phyloP scores from a whole-genome alignment of 2,797 vertebrate species.

The Synaphobranchus kaupii region DNA sequence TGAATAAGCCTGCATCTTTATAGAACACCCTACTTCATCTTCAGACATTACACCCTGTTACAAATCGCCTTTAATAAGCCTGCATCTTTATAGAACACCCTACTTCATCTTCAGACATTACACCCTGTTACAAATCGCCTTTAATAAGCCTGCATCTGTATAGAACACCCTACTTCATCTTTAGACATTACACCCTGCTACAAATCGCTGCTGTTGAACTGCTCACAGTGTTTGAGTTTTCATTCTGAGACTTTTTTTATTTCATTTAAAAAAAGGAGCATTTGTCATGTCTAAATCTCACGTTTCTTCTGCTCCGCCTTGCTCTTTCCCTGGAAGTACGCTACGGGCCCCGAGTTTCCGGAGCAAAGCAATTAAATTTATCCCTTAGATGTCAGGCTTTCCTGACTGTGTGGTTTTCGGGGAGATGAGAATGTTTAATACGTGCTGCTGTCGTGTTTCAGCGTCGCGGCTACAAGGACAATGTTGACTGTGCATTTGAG shows the following conservation, averaged over 20 bases:
- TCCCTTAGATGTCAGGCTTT: slow-evolving; percentile 42
- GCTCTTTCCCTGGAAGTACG: slow-evolving; percentile 37
- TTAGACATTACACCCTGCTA: too few species aligned
- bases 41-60: too few species aligned
- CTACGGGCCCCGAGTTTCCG: slow-evolving; percentile 46
- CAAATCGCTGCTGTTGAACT: background rate
- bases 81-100: background rate
- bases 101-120: background rate
- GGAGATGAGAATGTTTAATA: slow-evolving; percentile 34
- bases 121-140: too few species aligned
- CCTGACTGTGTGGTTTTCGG: slow-evolving; percentile 47
- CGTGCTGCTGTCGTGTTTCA: slow-evolving; percentile 24
- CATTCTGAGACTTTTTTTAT: background rate
- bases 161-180: background rate
- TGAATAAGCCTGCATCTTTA: background rate
- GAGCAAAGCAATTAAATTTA: slow-evolving; percentile 47
- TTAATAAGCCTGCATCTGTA: background rate
- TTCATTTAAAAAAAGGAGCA: background rate
- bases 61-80: background rate
- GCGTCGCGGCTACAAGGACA: slow-evolving; percentile 26
- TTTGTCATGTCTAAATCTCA: background rate
- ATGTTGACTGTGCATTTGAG: slow-evolving; percentile 48
- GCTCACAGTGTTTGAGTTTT: background rate
- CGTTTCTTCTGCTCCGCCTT: background rate
- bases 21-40: background rate